A percentile compares a stretch with the other conserved stretches of the same genome.
phyloP scores from a whole-genome alignment of 2,797 vertebrate species.

The Melanotaenia trifasciata region DNA sequence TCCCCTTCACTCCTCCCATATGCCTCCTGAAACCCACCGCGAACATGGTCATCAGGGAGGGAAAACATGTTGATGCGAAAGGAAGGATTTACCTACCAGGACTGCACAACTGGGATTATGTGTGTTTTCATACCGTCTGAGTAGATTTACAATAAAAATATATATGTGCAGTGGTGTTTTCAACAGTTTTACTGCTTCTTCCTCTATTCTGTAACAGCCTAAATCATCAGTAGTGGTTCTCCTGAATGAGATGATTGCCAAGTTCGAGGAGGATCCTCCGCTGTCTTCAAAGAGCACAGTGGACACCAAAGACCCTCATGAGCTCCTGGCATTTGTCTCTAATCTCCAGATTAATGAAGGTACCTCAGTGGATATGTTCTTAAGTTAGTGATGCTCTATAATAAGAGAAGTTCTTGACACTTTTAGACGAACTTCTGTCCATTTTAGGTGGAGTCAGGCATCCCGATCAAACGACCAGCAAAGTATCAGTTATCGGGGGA shows the following conservation, averaged over 20 bases:
- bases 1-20: conserved; percentile 95
- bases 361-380: conserved; percentile 48
- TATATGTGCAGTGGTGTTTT: background rate
- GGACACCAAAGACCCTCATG: conserved; percentile 82
- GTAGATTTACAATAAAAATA: background rate
- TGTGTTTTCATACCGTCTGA: conserved; percentile 70
- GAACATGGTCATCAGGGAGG: conserved; percentile 92
- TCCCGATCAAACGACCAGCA: conserved; percentile 71
- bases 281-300: conserved; percentile 82
- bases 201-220: conserved; percentile 79
- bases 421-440: background rate
- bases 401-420: background rate
- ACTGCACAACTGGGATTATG: conserved; percentile 94
- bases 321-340: conserved; percentile 89
- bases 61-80: conserved; percentile 90
- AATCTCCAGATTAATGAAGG: conserved; percentile 88
- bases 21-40: conserved; percentile 91
- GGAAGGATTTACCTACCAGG: conserved; percentile 92
- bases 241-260: conserved; percentile 91
- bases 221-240: conserved; percentile 88
- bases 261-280: conserved; percentile 94
- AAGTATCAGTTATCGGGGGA: conserved; percentile 93
- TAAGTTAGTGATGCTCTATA: background rate
- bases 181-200: background rate
- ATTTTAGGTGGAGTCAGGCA: conserved; percentile 69